Percentiles rank a stretch among this genome's conserved stretches.
Evolutionary conservation across 2,888 invertebrate genomes (phyloP).

Genomic region (Cephus sareptanus): DNA sequence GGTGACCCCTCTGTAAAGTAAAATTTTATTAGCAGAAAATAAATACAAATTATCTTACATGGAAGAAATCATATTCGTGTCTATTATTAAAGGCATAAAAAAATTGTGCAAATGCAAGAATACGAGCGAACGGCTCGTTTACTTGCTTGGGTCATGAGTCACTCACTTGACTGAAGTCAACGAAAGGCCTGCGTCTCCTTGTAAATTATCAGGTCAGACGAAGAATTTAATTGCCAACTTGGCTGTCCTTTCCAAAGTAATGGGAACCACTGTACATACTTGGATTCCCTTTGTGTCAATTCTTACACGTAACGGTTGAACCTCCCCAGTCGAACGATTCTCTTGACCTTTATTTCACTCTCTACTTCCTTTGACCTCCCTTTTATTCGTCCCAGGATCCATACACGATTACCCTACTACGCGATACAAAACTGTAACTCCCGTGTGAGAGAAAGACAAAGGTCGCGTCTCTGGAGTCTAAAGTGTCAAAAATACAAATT

Average conservation of each 20-base stretch:
- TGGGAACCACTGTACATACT: background rate
- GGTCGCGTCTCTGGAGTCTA: no score
- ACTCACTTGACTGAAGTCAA: conserved; percentile 54
- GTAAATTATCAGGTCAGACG: conserved; percentile 37
- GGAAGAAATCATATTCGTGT: background rate
- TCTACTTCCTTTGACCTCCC: background rate
- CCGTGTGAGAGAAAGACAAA: background rate
- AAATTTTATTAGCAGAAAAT: background rate
- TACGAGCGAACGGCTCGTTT: background rate
- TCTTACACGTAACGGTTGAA: background rate
- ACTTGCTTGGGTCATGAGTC: conserved; percentile 42
- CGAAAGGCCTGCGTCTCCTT: conserved; percentile 48
- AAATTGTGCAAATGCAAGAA: background rate
- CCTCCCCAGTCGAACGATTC: background rate
- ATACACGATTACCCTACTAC: background rate
- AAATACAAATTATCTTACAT: background rate
- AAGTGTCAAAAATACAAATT: no score
- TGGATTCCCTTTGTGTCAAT: background rate
- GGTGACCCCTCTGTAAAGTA: background rate
- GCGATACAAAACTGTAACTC: background rate
- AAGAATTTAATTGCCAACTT: background rate
- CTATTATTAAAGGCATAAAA: fast-evolving
- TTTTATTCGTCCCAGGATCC: background rate
- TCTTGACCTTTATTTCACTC: background rate
- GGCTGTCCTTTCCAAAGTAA: background rate